Evolutionary conservation across 2,888 invertebrate species (phyloP).

Genomic region (Ferrisia virgata): DNA sequence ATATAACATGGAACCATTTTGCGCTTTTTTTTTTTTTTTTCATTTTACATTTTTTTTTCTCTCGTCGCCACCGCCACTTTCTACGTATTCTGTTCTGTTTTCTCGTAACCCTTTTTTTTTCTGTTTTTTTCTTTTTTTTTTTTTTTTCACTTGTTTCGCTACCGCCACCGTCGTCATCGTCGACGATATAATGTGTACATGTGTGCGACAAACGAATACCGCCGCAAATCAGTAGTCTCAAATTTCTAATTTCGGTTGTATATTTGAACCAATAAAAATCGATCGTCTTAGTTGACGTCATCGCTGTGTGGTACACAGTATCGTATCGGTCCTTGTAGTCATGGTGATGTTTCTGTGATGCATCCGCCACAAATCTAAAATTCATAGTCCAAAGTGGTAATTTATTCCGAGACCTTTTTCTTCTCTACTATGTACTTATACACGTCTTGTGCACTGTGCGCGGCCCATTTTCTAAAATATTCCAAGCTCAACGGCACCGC

Average conservation of each 20-base stretch:
- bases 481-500: neutral
- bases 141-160: neutral
- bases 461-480: constrained; percentile 1
- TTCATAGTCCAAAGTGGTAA: constrained; percentile 18
- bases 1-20: constrained; percentile 20
- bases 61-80: no score
- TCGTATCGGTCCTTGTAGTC: constrained; percentile 26
- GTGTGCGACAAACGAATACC: constrained; percentile 21
- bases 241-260: constrained; percentile 27
- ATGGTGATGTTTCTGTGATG: constrained; percentile 35
- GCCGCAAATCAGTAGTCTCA: constrained; percentile 28
- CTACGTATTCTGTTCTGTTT: no score
- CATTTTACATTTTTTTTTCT: neutral
- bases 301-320: neutral
- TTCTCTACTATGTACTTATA: neutral
- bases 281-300: constrained; percentile 31
- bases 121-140: neutral
- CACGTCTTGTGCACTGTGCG: neutral
- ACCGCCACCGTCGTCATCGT: no score
- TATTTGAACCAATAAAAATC: constrained; percentile 30
- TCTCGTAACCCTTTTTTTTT: neutral
- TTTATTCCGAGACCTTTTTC: constrained; percentile 12
- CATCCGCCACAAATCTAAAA: constrained; percentile 18
- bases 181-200: neutral
- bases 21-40: neutral